Conservation (phyloP, 2,797 vertebrate species). For the Tadarida brasiliensis region DNA sequence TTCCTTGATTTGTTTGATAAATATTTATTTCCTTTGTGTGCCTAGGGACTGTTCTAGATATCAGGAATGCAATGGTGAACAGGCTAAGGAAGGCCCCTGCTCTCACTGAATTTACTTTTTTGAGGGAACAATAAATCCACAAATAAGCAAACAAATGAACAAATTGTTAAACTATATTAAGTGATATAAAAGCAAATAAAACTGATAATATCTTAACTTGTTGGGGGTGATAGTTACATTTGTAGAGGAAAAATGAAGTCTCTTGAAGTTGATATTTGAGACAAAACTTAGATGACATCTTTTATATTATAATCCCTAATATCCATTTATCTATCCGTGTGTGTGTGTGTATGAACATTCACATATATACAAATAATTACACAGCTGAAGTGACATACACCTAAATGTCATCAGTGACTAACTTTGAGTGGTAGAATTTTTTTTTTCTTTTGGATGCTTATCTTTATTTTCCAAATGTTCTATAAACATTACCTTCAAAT, state of each 20-base stretch:
- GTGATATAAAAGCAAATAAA: slow-evolving; percentile 46
- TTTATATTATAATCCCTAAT: neutral
- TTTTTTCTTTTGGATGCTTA: neutral
- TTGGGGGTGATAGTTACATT: neutral
- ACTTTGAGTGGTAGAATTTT: neutral
- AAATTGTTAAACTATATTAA: slow-evolving; percentile 20
- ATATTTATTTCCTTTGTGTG: neutral
- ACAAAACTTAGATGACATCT: slow-evolving; percentile 5
- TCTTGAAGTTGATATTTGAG: slow-evolving; percentile 16
- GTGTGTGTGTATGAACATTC: neutral
- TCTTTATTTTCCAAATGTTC: slow-evolving; percentile 40
- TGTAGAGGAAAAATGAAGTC: neutral
- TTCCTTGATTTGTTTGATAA: slow-evolving; percentile 10
- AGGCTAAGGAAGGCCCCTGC: neutral
- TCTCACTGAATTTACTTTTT: neutral
- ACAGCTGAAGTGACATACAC: neutral
- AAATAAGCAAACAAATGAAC: slow-evolving; percentile 43
- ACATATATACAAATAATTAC: neutral
- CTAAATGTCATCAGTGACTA: neutral
- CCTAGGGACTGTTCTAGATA: neutral
- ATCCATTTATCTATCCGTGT: neutral
- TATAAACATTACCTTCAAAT: neutral
- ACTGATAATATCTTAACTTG: slow-evolving; percentile 36
- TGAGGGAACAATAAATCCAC: neutral
- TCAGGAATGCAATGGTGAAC: neutral